Percentiles rank a stretch among this genome's conserved stretches.
phyloP scores from a whole-genome alignment of 2,797 vertebrate genomes.

The Synaphobranchus kaupii region DNA sequence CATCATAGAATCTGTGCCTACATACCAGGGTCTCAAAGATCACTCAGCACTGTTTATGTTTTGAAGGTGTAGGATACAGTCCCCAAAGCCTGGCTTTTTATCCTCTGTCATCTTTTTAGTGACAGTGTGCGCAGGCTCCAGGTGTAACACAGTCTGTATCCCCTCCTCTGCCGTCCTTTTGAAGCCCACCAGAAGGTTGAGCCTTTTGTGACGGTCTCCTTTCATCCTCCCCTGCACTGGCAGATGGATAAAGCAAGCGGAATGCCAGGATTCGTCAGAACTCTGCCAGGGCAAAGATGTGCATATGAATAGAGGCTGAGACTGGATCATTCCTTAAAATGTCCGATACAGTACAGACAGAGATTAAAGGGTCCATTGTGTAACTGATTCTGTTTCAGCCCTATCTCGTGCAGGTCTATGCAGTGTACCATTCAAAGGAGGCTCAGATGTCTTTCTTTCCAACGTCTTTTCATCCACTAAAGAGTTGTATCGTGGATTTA shows the following conservation, averaged over 20 bases:
- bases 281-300: conserved; percentile 13
- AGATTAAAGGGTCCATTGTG: not conserved
- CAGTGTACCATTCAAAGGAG: not conserved
- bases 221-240: conserved; percentile 19
- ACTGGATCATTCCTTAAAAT: not conserved
- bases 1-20: not conserved
- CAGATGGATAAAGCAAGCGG: not conserved
- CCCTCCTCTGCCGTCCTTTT: not conserved
- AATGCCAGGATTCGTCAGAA: conserved; percentile 23
- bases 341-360: not conserved
- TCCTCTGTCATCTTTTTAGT: not conserved
- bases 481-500: not conserved
- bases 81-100: not conserved
- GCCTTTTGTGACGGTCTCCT: conserved; percentile 22
- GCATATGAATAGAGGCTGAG: conserved; percentile 8
- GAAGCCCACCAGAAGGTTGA: conserved; percentile 16
- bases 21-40: not conserved
- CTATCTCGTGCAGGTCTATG: not conserved
- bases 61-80: not conserved
- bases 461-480: not conserved
- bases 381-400: not conserved
- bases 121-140: not conserved
- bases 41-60: not conserved
- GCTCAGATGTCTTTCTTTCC: not conserved
- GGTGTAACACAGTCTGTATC: not conserved